A percentile compares a stretch with the other conserved stretches of the same genome.
Evolutionary conservation across 2,113 vertebrate genomes (phyloP).

Genomic region (Xiphophorus couchianus): DNA sequence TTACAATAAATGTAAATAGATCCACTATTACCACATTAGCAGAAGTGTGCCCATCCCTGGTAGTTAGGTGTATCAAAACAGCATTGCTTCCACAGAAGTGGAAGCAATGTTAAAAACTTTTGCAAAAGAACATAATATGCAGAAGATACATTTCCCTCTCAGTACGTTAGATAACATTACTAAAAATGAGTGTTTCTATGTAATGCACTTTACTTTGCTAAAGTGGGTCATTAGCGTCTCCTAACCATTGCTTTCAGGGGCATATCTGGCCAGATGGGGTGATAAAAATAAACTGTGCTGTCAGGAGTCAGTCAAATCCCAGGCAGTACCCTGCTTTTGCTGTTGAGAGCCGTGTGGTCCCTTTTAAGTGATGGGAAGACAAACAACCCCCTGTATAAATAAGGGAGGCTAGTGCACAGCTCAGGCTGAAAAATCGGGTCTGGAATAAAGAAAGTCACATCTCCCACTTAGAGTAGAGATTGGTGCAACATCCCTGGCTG

Average conservation of each 20-base stretch:
- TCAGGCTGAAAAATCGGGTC: slow-evolving; percentile 46
- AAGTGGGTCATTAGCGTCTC: slow-evolving; percentile 75
- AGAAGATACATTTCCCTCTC: slow-evolving; percentile 17
- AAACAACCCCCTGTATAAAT: slow-evolving; percentile 62
- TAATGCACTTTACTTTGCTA: slow-evolving; percentile 64
- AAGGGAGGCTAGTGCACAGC: slow-evolving; percentile 45
- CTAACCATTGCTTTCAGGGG: slow-evolving; percentile 67
- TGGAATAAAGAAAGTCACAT: slow-evolving; percentile 65
- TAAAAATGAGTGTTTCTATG: slow-evolving; percentile 60
- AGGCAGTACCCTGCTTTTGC: slow-evolving; percentile 59
- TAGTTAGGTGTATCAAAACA: background rate
- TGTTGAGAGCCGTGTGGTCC: slow-evolving; percentile 42
- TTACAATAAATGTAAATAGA: too few species aligned
- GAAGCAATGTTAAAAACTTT: background rate
- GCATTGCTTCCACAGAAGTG: background rate
- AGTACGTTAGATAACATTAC: slow-evolving; percentile 53
- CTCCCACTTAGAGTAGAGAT: slow-evolving; percentile 54
- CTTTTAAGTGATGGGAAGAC: slow-evolving; percentile 55
- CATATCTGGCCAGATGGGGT: slow-evolving; percentile 76
- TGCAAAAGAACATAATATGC: background rate
- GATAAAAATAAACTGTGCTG: slow-evolving; percentile 79
- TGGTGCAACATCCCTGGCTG: slow-evolving; percentile 56
- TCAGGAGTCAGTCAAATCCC: slow-evolving; percentile 76
- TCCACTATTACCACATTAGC: too few species aligned
- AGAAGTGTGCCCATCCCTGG: too few species aligned